These are phyloP conservation scores for Drosophila melanosoma DNA, from an alignment of 2,888 invertebrate genomes.

Conservation along the genomic window DNA sequence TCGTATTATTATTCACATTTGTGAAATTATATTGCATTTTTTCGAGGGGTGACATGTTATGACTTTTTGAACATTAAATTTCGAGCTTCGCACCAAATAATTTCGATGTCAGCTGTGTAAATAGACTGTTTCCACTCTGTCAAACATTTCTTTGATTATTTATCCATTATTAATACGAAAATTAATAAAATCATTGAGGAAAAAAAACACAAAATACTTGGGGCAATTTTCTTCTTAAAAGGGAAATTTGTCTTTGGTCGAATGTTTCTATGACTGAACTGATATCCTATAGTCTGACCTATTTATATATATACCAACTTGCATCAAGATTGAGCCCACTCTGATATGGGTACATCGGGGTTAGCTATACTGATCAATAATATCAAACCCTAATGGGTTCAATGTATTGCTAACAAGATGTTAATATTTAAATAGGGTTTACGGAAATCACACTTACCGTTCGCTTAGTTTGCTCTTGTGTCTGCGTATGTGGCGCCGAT, in stretches of 20 bases:
- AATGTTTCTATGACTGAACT: not conserved
- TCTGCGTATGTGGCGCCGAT: slow-evolving; percentile 83
- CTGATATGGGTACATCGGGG: not conserved
- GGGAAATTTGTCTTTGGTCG: not conserved
- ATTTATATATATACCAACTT: not conserved
- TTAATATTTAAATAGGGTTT: not conserved
- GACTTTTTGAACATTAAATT: not conserved
- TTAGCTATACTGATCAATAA: not conserved
- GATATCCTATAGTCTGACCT: not conserved
- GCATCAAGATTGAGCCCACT: too few species aligned
- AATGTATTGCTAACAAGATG: too few species aligned
- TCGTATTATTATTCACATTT: not conserved
- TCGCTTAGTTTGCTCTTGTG: slow-evolving; percentile 85
- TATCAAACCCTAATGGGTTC: not conserved
- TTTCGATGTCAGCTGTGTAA: not conserved
- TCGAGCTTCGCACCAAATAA: not conserved
- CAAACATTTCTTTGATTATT: not conserved
- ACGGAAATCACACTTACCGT: slow-evolving; percentile 76
- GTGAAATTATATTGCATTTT: not conserved
- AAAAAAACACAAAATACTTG: not conserved
- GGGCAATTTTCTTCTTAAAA: too few species aligned
- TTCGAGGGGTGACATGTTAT: not conserved
- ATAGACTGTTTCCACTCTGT: not conserved
- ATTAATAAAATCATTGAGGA: too few species aligned
- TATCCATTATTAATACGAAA: not conserved